These are phyloP conservation scores for Laspeyria flexula DNA, from an alignment of 2,888 invertebrate genomes.

Conservation along the genomic window DNA sequence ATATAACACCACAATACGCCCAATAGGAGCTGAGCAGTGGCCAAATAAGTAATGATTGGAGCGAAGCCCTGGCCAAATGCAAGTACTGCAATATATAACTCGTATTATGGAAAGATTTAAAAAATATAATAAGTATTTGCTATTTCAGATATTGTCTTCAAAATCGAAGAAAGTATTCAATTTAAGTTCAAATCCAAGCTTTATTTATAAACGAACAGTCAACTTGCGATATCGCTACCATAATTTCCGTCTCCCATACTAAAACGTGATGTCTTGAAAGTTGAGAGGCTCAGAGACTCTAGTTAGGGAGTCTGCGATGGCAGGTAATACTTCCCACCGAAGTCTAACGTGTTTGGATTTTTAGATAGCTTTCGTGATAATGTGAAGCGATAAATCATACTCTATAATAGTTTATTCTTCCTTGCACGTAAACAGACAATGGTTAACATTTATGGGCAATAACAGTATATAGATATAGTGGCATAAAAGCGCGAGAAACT, in stretches of 20 bases:
- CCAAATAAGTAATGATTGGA: too few species aligned
- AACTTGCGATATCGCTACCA: slow-evolving; percentile 2
- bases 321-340: slow-evolving; percentile 23
- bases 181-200: not conserved
- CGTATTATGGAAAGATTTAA: too few species aligned
- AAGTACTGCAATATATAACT: too few species aligned
- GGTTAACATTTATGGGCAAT: slow-evolving; percentile 31
- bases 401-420: slow-evolving; percentile 29
- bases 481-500: slow-evolving; percentile 36
- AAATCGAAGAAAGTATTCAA: too few species aligned
- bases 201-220: not conserved
- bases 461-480: slow-evolving; percentile 19
- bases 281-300: slow-evolving; percentile 26
- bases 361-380: slow-evolving; percentile 33
- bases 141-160: too few species aligned
- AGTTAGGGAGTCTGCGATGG: slow-evolving; percentile 30
- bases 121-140: too few species aligned
- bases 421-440: slow-evolving; percentile 28
- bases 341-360: slow-evolving; percentile 18
- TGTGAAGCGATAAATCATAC: slow-evolving; percentile 35
- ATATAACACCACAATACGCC: too few species aligned
- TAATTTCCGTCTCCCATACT: slow-evolving; percentile 23
- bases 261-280: slow-evolving; percentile 35
- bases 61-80: too few species aligned
- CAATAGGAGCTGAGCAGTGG: too few species aligned